Evolutionary conservation across 2,888 invertebrate species (phyloP), one percentile per base, ranked within the genome.

Genomic region (Conus canariensis): DNA sequence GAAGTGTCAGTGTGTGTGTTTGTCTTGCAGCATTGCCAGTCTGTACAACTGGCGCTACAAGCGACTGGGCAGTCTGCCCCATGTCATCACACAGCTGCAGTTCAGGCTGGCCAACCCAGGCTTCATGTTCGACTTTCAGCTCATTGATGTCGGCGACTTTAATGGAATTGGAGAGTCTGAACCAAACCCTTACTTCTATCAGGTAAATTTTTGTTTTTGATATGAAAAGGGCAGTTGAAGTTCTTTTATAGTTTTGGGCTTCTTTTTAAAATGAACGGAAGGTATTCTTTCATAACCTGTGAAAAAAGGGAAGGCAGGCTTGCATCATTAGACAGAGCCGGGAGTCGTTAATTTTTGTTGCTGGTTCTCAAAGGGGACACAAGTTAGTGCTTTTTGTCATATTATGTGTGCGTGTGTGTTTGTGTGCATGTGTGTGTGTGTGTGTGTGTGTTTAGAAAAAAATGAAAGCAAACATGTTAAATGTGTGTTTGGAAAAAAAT

Each of bases 181-280:
- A 96, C 99, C 99, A 0, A 99, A 98, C 96, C 99, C 99, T 0
- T 99, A 98, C 96, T 99, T 99, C 96, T 99, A 99, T 96, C 99
- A 99, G 97, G 98, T 98, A 91, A 85, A 45, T 45, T 64, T 25
- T 6, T 1, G 64, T 64, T 64, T 64, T 19, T 64, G 64, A 19
- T 64, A 45, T 45, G 45, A 45, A 45, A 45, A 45, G 45, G 45
- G 45, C 45, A 45, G 45, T 45, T 45, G 45, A 45, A 45, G 4
- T 45, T 45, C 45, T 45, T 45, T 45, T 45, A 4, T 45, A 45
- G 45, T 45, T 4, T 2, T 45, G 45, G 45, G 45, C 45, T 45
- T 45, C 45, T 45, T 45, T 45, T 45, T 45, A 45, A 45, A 45
- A 19, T 64, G 14, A 82, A 45, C n/a, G 5, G 25, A 14, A 82